Base-by-base conservation (phyloP, 2,113 vertebrate species). In the Nothobranchius furzeri region DNA sequence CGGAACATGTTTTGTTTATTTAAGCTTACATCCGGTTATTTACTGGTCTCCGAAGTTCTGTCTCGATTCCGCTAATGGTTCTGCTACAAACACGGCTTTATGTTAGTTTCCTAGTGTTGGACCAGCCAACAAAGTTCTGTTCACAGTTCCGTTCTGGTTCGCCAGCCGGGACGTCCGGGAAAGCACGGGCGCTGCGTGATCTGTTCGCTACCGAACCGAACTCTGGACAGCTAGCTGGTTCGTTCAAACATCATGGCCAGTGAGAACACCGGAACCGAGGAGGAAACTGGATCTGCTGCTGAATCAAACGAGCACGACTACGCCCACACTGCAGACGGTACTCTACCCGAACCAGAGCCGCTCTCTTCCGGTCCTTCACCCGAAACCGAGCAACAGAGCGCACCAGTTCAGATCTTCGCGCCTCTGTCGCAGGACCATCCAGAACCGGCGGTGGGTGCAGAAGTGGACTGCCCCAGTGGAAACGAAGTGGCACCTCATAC, bases 251-350 rank as follows among this genome's bases (percentile, higher is more conserved):
- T 7, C 0, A 89, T 87, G 87, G 64, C 76, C n/a, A 76, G 43
- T 10, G 74, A 57, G 40, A 65, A 17, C 53, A 30, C 60, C 9
- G 56, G 36, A 3, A 62, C 4, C 60, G 66, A 40, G 0, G 80
- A 61, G 12, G 85, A 73, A 2, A 14, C 15, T 0, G 56, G 36
- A 2, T 9, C 70, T 0, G 24, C 70, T 0, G 57, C 82, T 0
- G 85, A 85, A 10, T 37, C 84, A 0, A 85, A 85, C 63, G 85
- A 89, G 24, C 84, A 88, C 46, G 86, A 88, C 53, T 88, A 88
- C 17, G 87, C 87, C 0, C 68, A 82, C 79, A 3, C 65, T 0
- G 56, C 25, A 20, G 77, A 68, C 30, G 4, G 4, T 1, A 37
- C 70, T 25, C 43, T 1, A 9, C 37, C 3, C 0, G 70, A 75